Percentiles rank a stretch among this genome's conserved stretches.
phyloP scores from a whole-genome alignment of 2,888 invertebrate species.

The Clivina fossor region DNA sequence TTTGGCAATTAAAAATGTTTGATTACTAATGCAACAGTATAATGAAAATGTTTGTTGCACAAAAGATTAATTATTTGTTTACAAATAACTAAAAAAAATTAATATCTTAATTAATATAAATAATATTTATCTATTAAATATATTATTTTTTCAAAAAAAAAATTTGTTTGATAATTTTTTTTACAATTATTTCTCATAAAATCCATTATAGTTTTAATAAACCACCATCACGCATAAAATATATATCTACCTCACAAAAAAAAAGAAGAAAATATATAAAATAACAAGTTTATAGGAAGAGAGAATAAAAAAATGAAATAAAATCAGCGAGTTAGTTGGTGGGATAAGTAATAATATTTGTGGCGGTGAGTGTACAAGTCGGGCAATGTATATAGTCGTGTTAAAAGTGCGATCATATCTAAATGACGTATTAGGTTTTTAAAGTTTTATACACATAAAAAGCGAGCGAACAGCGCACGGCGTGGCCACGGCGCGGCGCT shows the following conservation, averaged over 20 bases:
- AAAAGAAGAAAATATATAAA: slow-evolving; percentile 13
- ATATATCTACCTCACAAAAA: too few species aligned
- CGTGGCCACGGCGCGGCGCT: too few species aligned
- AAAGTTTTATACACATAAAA: slow-evolving; percentile 50
- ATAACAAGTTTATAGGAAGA: background rate
- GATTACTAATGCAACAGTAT: too few species aligned
- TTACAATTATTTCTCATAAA: slow-evolving; percentile 10
- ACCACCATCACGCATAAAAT: slow-evolving; percentile 23
- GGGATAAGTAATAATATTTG: slow-evolving; percentile 39
- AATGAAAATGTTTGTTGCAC: too few species aligned
- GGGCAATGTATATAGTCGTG: slow-evolving; percentile 47
- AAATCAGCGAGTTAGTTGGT: too few species aligned
- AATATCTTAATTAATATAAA: slow-evolving; percentile 2
- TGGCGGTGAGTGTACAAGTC: slow-evolving; percentile 46
- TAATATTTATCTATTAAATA: slow-evolving; percentile 5
- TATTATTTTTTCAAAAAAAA: too few species aligned
- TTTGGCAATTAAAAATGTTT: too few species aligned
- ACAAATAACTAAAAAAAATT: too few species aligned
- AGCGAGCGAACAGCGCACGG: too few species aligned
- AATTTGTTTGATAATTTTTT: too few species aligned
- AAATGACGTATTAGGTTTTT: slow-evolving; percentile 54
- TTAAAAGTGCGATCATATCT: slow-evolving; percentile 51
- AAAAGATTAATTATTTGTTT: too few species aligned
- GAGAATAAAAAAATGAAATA: too few species aligned
- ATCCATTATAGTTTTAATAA: slow-evolving; percentile 16